Evolutionary conservation across 2,888 invertebrate species (phyloP).

Genomic region (Cyclophora albipunctata): DNA sequence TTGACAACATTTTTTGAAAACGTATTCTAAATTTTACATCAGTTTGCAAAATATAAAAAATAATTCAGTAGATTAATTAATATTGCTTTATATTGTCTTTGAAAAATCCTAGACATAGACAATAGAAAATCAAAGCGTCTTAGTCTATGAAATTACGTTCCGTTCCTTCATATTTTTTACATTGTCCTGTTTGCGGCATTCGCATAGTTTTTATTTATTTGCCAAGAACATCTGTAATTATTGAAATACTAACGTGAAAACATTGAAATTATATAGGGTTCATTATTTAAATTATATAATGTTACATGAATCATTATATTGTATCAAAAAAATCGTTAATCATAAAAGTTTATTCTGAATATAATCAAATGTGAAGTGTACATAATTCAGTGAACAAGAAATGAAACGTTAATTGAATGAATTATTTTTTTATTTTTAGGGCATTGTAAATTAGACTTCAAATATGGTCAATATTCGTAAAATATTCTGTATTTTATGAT

Average conservation of each 20-base stretch:
- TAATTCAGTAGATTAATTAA: too few relatives aligned
- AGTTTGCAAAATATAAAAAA: too few relatives aligned
- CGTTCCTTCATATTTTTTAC: slow-evolving; percentile 21
- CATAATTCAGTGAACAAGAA: slow-evolving; percentile 25
- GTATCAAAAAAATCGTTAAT: too few relatives aligned
- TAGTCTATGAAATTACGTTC: slow-evolving; percentile 47
- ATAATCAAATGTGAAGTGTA: neutral
- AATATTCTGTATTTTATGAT: slow-evolving; percentile 53
- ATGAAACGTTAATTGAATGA: slow-evolving; percentile 67
- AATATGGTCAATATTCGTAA: slow-evolving; percentile 66
- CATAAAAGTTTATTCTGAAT: neutral
- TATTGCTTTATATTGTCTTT: neutral
- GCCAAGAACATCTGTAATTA: too few relatives aligned
- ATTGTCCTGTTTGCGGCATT: too few relatives aligned
- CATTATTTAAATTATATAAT: too few relatives aligned
- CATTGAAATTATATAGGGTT: too few relatives aligned
- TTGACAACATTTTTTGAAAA: neutral
- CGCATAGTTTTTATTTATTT: too few relatives aligned
- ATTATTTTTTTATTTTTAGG: slow-evolving; percentile 67
- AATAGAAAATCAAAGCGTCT: slow-evolving; percentile 33
- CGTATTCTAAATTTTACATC: too few relatives aligned
- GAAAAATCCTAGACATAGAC: neutral
- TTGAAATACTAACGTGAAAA: too few relatives aligned
- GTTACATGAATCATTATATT: too few relatives aligned
- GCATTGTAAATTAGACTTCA: slow-evolving; percentile 68